Conservation (phyloP, 53 echinoderm and acorn worm genomes). For the Holothuria scabra region DNA sequence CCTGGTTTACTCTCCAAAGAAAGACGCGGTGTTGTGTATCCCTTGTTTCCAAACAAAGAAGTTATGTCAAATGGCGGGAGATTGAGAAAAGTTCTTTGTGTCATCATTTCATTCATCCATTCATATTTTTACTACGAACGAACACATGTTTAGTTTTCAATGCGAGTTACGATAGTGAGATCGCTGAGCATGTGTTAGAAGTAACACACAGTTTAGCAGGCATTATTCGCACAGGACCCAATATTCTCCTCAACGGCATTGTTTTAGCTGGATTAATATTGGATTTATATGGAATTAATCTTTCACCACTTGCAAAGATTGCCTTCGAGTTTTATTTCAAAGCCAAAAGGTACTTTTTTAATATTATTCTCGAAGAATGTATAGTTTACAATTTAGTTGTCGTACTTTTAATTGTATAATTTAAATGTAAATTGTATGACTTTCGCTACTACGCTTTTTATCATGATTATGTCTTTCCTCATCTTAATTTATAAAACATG, state of each 20-base stretch:
- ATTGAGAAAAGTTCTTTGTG: constrained; percentile 56
- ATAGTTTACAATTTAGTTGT: background rate
- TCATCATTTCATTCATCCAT: constrained; percentile 34
- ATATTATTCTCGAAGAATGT: background rate
- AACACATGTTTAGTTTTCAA: constrained; percentile 46
- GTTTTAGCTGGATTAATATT: background rate
- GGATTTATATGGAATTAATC: constrained; percentile 4
- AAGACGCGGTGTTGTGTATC: constrained; percentile 33
- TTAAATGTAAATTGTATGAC: too few relatives aligned
- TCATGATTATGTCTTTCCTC: too few relatives aligned
- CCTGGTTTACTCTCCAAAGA: constrained; percentile 31
- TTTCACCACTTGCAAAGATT: background rate
- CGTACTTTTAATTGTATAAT: too few relatives aligned
- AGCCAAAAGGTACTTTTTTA: too few relatives aligned
- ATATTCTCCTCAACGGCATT: background rate
- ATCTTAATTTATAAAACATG: too few relatives aligned
- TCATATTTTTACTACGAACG: constrained; percentile 44
- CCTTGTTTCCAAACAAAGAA: constrained; percentile 57
- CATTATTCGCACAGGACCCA: background rate
- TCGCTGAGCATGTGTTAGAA: background rate
- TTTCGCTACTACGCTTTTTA: too few relatives aligned
- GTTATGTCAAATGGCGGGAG: constrained; percentile 54
- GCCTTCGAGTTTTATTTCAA: background rate
- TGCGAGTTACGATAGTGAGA: background rate
- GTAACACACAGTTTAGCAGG: background rate